phyloP scores from a whole-genome alignment of 2,113 vertebrate genomes.

The Saguinus midas region DNA sequence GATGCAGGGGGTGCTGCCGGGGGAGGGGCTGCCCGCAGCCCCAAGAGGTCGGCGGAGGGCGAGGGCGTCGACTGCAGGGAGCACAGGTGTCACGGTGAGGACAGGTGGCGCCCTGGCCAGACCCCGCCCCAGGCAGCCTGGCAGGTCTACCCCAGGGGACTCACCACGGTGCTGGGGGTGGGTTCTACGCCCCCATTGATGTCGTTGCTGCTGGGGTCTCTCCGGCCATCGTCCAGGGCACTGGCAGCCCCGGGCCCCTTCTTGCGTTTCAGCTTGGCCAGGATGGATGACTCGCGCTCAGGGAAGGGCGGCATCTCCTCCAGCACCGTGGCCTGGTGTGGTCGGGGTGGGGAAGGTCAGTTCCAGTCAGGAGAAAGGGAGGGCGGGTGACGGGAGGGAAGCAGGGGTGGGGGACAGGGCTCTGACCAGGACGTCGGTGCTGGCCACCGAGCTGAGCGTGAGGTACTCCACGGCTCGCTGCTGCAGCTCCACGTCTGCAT shows the following conservation, averaged over 20 bases:
- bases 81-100: neutral
- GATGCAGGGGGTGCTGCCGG: constrained; percentile 75
- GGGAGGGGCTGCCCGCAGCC: constrained; percentile 87
- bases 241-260: constrained; percentile 91
- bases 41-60: constrained; percentile 92
- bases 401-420: accelerated
- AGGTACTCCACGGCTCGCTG: constrained; percentile 95
- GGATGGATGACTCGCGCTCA: constrained; percentile 93
- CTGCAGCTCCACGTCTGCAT: constrained; percentile 94
- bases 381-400: accelerated
- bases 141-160: neutral
- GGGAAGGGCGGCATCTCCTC: constrained; percentile 97
- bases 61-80: constrained; percentile 91
- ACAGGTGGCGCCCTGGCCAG: accelerated
- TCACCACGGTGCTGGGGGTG: constrained; percentile 90
- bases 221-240: constrained; percentile 90
- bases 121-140: accelerated
- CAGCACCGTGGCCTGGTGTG: constrained; percentile 90
- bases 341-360: neutral
- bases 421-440: constrained; percentile 93
- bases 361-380: neutral
- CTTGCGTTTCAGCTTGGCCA: constrained; percentile 95
- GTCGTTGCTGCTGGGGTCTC: constrained; percentile 86
- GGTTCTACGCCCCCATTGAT: constrained; percentile 91
- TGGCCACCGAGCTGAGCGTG: constrained; percentile 94